A percentile compares a stretch with the other conserved stretches of the same genome.
These are phyloP conservation scores for Ageneiosus marmoratus DNA, from an alignment of 2,113 vertebrate species.

Conservation along the genomic window DNA sequence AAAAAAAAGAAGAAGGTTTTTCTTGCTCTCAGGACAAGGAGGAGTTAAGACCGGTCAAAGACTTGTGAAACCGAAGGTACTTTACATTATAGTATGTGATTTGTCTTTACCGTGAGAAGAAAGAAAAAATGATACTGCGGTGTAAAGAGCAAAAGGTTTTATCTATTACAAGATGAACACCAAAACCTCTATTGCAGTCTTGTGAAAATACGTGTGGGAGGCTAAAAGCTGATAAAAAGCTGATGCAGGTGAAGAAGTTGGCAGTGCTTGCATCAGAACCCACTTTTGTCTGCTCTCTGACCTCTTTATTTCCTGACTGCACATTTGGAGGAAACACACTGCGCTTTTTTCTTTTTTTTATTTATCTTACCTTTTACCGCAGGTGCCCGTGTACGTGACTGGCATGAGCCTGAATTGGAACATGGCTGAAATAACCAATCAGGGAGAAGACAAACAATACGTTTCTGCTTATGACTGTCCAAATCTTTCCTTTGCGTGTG, in stretches of 20 bases:
- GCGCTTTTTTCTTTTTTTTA: too few relatives aligned
- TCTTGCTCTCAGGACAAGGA: too few relatives aligned
- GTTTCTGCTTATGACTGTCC: not conserved
- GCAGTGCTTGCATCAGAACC: not conserved
- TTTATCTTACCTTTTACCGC: slow-evolving; percentile 12
- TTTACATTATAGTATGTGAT: not conserved
- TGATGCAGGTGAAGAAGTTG: not conserved
- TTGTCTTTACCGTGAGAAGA: not conserved
- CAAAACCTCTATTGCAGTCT: not conserved
- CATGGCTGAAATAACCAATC: not conserved
- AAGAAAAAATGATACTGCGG: not conserved
- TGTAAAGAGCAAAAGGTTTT: not conserved
- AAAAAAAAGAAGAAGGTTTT: too few relatives aligned
- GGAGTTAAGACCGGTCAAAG: too few relatives aligned
- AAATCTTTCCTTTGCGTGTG: not conserved
- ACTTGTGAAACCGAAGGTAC: not conserved
- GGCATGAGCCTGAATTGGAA: not conserved
- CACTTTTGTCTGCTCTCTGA: slow-evolving; percentile 18
- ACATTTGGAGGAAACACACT: slow-evolving; percentile 18
- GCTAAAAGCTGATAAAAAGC: not conserved
- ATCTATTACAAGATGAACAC: not conserved
- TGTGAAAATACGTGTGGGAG: not conserved
- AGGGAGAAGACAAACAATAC: not conserved
- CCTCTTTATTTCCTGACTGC: slow-evolving; percentile 39
- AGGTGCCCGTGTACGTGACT: slow-evolving; percentile 6